A percentile compares a stretch with the other conserved stretches of the same genome.
phyloP scores from a whole-genome alignment of 2,113 vertebrate species.

The Cyprinus carpio region DNA sequence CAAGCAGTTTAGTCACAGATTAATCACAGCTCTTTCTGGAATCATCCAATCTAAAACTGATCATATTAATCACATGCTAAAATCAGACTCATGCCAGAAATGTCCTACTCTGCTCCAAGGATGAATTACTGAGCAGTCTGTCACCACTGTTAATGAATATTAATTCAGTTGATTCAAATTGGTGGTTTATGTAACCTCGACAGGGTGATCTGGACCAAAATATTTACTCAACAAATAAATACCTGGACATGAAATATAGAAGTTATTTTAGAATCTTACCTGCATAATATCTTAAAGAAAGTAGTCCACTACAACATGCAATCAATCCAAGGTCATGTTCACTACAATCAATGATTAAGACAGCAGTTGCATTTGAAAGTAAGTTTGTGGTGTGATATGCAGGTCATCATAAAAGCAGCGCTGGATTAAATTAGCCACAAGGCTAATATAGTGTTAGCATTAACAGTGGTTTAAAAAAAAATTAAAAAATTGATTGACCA shows the following conservation, averaged over 20 bases:
- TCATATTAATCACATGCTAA: constrained; percentile 41
- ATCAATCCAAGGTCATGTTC: background rate
- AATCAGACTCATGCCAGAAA: constrained; percentile 35
- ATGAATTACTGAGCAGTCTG: background rate
- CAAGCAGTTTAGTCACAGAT: constrained; percentile 39
- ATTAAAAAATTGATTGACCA: no score
- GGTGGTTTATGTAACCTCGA: background rate
- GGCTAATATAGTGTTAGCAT: no score
- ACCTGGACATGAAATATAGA: background rate
- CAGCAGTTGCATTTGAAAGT: no score
- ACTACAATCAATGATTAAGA: background rate
- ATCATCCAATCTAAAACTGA: constrained; percentile 34
- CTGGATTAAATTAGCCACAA: no score
- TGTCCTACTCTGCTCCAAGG: background rate
- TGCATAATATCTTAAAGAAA: background rate
- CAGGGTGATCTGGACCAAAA: background rate
- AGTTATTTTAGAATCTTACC: background rate
- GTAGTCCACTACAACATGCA: background rate
- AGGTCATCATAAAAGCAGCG: no score
- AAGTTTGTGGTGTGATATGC: no score
- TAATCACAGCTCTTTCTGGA: constrained; percentile 28
- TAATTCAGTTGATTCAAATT: background rate
- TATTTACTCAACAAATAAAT: background rate
- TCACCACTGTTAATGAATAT: no score
- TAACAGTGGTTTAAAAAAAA: no score